Base-by-base conservation (phyloP, 2,888 invertebrate species). In the Dioctria linearis region DNA sequence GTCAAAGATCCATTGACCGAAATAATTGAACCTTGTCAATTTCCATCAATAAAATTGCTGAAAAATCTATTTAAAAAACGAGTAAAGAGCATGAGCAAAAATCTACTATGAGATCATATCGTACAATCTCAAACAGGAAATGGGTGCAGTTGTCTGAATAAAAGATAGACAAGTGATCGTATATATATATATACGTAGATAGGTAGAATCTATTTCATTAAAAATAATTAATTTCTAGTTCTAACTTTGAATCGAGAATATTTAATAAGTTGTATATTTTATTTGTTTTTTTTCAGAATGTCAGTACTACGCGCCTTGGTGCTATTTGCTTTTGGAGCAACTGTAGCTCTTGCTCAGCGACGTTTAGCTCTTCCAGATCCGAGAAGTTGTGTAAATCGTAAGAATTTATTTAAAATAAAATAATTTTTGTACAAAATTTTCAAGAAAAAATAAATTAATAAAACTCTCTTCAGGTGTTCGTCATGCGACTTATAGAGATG, bases 341-440 rank as follows among this genome's bases (percentile, higher is more conserved):
- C 91, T 67, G 90, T 92, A 85, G 92, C 93, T 75, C 90, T 93
- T 86, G 96, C 95, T 81, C 96, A 96, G 89, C 92, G 96, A 85
- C 93, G 96, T 83, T 91, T 96, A 83, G 96, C 96, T 43, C 90
- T 96, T 84, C 96, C 96, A 78, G 96, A 96, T 90, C 95, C 96
- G 59, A 92, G 95, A 87, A 96, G 96, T 90, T 96, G 96, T 89
- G 93, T 95, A 82, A 96, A 95, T 89, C 93, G 96, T 96, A 91
- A 92, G 95, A 93, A 25, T 25, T 25, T 25, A 25, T 25, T 25
- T 25, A 25, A 25, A 25, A 25, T 87, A 37, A 49, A 43, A 40
- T 4, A 42, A n/a, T 9, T 13, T 39, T 54, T 4, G 63, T 67
- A 61, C 5, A 51, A 65, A 61, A 54, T 8, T 51, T 11, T 51